Evolutionary conservation across 2,888 invertebrate species (phyloP).

Genomic region (Macrosiphum euphorbiae): DNA sequence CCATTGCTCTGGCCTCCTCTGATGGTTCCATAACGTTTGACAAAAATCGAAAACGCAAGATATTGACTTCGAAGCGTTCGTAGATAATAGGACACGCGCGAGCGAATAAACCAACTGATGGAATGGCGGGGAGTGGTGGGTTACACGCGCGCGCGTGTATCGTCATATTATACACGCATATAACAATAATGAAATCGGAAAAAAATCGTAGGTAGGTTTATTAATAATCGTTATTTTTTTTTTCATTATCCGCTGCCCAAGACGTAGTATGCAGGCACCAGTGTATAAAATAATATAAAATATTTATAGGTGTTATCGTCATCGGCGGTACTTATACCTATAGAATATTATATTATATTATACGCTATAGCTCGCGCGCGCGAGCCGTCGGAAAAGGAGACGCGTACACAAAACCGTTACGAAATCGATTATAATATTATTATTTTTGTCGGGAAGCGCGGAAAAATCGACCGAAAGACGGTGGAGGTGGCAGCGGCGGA

Average conservation of each 20-base stretch:
- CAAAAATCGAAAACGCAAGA: not conserved
- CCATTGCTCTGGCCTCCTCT: not conserved
- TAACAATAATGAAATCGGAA: not conserved
- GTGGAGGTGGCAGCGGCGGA: slow-evolving; percentile 6
- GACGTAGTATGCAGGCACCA: not conserved
- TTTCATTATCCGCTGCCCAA: not conserved
- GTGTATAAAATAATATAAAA: not conserved
- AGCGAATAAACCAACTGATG: not conserved
- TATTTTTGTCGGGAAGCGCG: not conserved
- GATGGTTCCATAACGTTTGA: not conserved
- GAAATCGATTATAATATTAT: slow-evolving; percentile 52
- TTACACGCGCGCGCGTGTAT: not conserved
- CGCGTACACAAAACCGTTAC: slow-evolving; percentile 49
- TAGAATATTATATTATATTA: not conserved
- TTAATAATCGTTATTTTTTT: slow-evolving; percentile 3
- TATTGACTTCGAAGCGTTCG: not conserved
- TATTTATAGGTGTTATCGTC: slow-evolving; percentile 16
- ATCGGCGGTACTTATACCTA: not conserved
- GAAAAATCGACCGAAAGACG: not conserved
- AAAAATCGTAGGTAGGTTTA: not conserved
- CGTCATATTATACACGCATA: not conserved
- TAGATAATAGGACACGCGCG: not conserved
- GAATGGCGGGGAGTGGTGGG: not conserved
- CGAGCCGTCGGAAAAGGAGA: not conserved
- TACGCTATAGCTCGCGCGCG: not conserved